A percentile compares a stretch with the other conserved stretches of the same genome.
Evolutionary conservation across 2,797 vertebrate genomes (phyloP).

Genomic region (Cirrhinus molitorella): DNA sequence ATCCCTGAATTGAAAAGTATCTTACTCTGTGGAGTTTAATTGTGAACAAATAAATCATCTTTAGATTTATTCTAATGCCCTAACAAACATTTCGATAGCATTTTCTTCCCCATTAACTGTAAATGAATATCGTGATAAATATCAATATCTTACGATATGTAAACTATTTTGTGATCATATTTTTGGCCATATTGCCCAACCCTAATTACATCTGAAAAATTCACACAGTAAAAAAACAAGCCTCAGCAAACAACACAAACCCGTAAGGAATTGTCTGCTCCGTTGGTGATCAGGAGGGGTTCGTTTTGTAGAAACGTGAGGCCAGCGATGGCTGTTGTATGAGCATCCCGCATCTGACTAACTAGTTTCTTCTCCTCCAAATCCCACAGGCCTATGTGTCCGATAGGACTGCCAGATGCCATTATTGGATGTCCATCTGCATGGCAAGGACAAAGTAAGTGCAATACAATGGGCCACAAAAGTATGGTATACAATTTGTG

Average conservation of each 20-base stretch:
- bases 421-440: constrained; percentile 91
- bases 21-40: no score
- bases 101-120: not conserved
- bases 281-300: constrained; percentile 91
- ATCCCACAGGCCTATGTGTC: constrained; percentile 95
- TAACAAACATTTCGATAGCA: not conserved
- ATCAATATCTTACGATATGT: not conserved
- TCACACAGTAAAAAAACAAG: constrained; percentile 20
- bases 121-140: not conserved
- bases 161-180: not conserved
- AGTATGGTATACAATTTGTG: not conserved
- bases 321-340: constrained; percentile 87
- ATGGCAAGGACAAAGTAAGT: constrained; percentile 44
- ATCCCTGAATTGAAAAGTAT: not conserved
- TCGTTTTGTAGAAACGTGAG: constrained; percentile 91
- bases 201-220: not conserved
- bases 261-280: constrained; percentile 91
- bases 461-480: not conserved
- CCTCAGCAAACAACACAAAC: constrained; percentile 68
- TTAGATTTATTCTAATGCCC: not conserved
- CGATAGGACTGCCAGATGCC: constrained; percentile 91
- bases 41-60: not conserved
- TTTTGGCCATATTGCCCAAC: not conserved
- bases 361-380: constrained; percentile 88
- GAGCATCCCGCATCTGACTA: constrained; percentile 89